A percentile compares a stretch with the other conserved stretches of the same genome.
These are phyloP conservation scores for Heteromurus nitidus DNA, from an alignment of 2,888 invertebrate genomes.

Conservation along the genomic window DNA sequence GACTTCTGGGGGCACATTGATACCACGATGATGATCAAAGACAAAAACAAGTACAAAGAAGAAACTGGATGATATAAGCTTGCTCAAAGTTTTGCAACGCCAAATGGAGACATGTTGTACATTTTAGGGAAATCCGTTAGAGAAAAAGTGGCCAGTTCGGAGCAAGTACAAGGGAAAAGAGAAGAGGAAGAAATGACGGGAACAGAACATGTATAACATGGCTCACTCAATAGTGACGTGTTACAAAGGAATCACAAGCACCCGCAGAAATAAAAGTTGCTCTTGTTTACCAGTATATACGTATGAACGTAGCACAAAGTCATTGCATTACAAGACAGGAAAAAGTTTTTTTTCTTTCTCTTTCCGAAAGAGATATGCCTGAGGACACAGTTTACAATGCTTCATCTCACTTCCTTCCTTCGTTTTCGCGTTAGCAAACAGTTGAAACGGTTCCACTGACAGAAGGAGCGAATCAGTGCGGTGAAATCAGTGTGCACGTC, in stretches of 20 bases:
- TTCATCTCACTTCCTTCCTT: constrained; percentile 36
- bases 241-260: neutral
- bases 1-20: neutral
- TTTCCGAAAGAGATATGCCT: constrained; percentile 21
- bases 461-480: no score
- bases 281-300: neutral
- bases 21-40: neutral
- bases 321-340: constrained; percentile 27
- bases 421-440: neutral
- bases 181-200: neutral
- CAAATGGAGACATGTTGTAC: neutral
- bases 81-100: neutral
- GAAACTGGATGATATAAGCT: neutral
- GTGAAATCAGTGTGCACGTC: no score
- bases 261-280: neutral
- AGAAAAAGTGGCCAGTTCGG: neutral
- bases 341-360: constrained; percentile 18
- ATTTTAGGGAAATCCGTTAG: neutral
- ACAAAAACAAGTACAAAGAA: no score
- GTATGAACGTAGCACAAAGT: constrained; percentile 1
- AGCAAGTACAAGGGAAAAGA: neutral
- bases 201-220: constrained; percentile 34
- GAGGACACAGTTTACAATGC: constrained; percentile 52
- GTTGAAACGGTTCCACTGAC: no score
- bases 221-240: neutral